Percentiles rank a stretch among this genome's conserved stretches.
Conservation (phyloP, 2,113 vertebrate species). For the Spizaetus ornatus region DNA sequence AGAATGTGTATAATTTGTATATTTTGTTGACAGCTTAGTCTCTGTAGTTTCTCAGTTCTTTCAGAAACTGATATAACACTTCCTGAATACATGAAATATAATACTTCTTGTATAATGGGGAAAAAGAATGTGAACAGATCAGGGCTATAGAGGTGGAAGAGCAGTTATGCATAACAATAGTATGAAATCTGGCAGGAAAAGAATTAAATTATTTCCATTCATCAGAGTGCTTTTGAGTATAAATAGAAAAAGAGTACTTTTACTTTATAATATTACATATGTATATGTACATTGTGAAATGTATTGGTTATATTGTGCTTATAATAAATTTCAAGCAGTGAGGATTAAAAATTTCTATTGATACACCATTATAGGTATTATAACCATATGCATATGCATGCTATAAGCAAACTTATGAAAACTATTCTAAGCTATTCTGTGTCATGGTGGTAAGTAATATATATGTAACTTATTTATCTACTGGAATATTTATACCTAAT, state of each 20-base stretch:
- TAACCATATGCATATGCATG: background rate
- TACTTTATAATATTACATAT: background rate
- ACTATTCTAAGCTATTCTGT: background rate
- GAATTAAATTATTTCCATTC: background rate
- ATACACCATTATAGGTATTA: background rate
- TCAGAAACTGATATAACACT: background rate
- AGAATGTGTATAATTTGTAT: background rate
- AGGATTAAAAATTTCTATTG: background rate
- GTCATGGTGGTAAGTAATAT: background rate
- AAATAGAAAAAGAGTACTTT: background rate
- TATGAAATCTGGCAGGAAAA: background rate
- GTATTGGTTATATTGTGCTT: background rate
- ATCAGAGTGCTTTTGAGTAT: background rate
- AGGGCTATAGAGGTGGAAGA: background rate
- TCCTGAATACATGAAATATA: background rate
- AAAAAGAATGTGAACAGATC: background rate
- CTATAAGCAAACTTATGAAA: background rate
- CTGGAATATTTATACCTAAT: background rate
- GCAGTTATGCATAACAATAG: background rate
- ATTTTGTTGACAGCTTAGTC: background rate
- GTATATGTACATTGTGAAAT: background rate
- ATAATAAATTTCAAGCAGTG: background rate
- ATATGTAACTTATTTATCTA: background rate
- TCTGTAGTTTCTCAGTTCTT: background rate
- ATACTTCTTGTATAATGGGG: background rate